Conservation (phyloP, 2,113 vertebrate genomes). For the Paramisgurnus dabryanus region DNA sequence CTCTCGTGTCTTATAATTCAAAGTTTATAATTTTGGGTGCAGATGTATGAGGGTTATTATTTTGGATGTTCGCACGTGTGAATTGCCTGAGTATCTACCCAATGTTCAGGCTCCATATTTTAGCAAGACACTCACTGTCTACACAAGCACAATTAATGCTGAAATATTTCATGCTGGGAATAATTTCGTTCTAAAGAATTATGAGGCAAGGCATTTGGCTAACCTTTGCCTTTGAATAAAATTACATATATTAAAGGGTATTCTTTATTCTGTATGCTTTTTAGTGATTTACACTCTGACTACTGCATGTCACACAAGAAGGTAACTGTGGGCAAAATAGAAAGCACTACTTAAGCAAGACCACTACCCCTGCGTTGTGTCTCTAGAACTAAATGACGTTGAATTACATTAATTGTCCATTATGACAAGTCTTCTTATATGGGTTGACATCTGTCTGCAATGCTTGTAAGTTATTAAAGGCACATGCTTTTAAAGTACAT, state of each 20-base stretch:
- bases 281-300: neutral
- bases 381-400: neutral
- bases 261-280: neutral
- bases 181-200: neutral
- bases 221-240: slow-evolving; percentile 25
- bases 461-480: slow-evolving; percentile 8
- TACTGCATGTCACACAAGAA: neutral
- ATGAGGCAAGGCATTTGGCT: neutral
- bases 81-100: neutral
- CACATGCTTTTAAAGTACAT: slow-evolving; percentile 18
- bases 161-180: neutral
- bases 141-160: neutral
- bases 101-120: neutral
- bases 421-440: too few relatives aligned
- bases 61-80: neutral
- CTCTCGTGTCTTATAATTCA: neutral
- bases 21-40: neutral
- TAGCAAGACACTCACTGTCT: neutral
- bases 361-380: neutral
- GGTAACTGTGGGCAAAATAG: neutral
- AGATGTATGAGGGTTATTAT: neutral
- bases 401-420: neutral
- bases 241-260: neutral
- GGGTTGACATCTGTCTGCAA: neutral
- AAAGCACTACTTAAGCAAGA: neutral